Evolutionary conservation across 2,888 invertebrate species (phyloP).

Genomic region (Scrobipalpa costella): DNA sequence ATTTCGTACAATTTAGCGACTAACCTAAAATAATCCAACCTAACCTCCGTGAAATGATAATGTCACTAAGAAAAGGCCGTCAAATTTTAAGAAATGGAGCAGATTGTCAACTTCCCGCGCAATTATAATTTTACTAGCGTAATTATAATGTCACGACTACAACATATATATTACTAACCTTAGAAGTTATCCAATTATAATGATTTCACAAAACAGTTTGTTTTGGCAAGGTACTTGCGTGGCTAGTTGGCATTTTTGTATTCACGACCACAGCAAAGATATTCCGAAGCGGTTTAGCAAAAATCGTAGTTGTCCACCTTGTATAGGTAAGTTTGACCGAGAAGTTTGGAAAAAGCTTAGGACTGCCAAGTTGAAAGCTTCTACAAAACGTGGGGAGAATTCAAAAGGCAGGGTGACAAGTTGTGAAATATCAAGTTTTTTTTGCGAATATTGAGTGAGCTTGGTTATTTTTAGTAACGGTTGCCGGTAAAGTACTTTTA

Average conservation of each 20-base stretch:
- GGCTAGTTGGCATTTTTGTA: background rate
- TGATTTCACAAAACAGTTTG: background rate
- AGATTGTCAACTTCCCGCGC: too few relatives aligned
- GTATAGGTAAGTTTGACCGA: constrained; percentile 25
- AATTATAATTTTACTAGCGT: too few relatives aligned
- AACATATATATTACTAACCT: too few relatives aligned
- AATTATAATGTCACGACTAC: too few relatives aligned
- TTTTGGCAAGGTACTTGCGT: too few relatives aligned
- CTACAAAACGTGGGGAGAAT: constrained; percentile 8
- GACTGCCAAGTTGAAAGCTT: constrained; percentile 21
- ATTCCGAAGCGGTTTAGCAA: constrained; percentile 3
- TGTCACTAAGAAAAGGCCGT: too few relatives aligned
- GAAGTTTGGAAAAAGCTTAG: constrained; percentile 25
- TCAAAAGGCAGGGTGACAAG: background rate
- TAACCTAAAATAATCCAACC: too few relatives aligned
- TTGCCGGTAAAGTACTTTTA: background rate
- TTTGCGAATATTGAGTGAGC: background rate
- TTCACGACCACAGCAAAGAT: background rate
- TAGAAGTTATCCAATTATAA: too few relatives aligned
- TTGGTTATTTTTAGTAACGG: background rate
- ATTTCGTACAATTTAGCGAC: too few relatives aligned
- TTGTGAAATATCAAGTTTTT: background rate
- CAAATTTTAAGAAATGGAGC: too few relatives aligned
- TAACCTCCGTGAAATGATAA: too few relatives aligned
- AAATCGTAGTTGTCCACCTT: constrained; percentile 19